A percentile compares a stretch with the other conserved stretches of the same genome.
Conservation (phyloP, 2,113 vertebrate species). For the Prunella fulvescens region DNA sequence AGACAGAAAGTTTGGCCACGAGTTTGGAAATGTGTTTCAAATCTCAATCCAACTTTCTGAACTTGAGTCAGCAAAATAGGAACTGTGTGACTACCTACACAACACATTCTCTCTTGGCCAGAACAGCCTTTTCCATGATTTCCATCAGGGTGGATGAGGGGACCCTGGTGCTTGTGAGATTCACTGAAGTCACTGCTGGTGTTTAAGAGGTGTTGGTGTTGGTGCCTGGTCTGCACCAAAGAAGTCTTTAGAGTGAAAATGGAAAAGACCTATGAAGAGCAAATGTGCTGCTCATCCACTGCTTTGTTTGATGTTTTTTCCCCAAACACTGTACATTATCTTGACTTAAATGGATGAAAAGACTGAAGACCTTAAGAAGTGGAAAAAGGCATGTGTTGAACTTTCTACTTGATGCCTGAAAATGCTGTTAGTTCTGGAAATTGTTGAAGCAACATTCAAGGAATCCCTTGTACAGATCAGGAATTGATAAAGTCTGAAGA, state of each 20-base stretch:
- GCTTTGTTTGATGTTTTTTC: rapidly evolving
- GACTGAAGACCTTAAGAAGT: background rate
- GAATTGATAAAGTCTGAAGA: background rate
- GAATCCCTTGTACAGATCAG: background rate
- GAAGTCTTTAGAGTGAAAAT: background rate
- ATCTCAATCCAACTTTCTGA: background rate
- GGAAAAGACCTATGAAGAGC: background rate
- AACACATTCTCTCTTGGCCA: background rate
- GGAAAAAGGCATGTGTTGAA: background rate
- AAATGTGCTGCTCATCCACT: background rate
- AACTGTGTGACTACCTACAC: background rate
- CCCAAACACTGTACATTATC: background rate
- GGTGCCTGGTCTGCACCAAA: background rate
- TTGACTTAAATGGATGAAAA: background rate
- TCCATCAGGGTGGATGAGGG: background rate
- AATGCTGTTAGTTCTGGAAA: background rate
- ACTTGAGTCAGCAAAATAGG: background rate
- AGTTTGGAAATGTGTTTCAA: background rate
- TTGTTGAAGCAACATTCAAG: background rate
- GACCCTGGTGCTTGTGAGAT: background rate
- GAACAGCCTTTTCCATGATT: background rate
- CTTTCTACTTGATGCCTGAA: background rate
- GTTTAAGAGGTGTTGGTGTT: background rate
- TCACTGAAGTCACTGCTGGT: background rate
- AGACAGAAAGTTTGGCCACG: background rate